phyloP scores from a whole-genome alignment of 2,888 invertebrate species.

The Tenthredo scrophulariae region DNA sequence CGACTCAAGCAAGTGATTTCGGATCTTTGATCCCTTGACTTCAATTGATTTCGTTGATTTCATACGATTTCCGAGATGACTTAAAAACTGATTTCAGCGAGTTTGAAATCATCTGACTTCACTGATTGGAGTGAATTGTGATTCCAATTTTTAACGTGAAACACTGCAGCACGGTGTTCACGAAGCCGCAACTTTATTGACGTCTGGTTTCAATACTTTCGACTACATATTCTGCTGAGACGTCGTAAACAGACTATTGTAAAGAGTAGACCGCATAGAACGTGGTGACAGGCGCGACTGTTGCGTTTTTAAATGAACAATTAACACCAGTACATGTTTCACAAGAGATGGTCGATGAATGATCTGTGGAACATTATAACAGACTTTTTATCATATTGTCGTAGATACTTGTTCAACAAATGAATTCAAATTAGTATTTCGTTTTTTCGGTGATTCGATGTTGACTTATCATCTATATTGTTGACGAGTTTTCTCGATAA shows the following conservation, averaged over 20 bases:
- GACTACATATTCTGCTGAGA: background rate
- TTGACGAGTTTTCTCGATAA: background rate
- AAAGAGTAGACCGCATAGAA: background rate
- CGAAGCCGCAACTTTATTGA: background rate
- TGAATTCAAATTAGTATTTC: background rate
- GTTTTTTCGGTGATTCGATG: background rate
- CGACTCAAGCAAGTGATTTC: too few species aligned
- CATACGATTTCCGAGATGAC: too few species aligned
- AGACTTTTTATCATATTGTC: background rate
- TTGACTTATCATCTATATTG: background rate
- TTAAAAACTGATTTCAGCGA: too few species aligned
- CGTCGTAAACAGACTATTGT: background rate
- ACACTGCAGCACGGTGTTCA: background rate
- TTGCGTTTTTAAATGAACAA: background rate
- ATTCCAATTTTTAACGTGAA: background rate
- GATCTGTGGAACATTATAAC: background rate
- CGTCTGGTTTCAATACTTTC: background rate
- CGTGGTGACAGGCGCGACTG: background rate
- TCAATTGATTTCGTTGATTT: too few species aligned
- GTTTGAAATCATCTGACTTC: too few species aligned
- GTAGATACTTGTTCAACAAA: background rate
- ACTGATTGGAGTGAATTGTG: too few species aligned
- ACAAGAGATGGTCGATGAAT: background rate
- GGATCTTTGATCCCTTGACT: too few species aligned
- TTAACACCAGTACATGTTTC: too few species aligned